These are phyloP conservation scores for Chaetodon trifasciatus DNA, from an alignment of 2,797 vertebrate genomes.

Conservation along the genomic window DNA sequence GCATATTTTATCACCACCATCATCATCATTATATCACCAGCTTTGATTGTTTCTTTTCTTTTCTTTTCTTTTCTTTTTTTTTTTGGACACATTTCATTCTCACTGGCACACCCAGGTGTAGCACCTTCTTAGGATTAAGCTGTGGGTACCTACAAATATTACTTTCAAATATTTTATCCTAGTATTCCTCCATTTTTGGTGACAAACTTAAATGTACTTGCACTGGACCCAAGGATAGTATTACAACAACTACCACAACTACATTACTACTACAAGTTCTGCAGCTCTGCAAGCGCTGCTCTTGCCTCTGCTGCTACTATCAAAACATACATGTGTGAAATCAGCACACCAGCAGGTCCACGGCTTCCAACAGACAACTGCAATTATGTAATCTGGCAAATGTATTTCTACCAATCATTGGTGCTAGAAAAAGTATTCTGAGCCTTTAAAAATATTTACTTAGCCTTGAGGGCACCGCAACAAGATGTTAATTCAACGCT, in stretches of 20 bases:
- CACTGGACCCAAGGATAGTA: background rate
- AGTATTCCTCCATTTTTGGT: background rate
- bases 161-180: slow-evolving; percentile 3
- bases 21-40: slow-evolving; percentile 11
- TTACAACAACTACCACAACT: background rate
- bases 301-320: background rate
- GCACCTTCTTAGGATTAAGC: background rate
- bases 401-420: background rate
- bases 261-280: background rate
- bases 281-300: background rate
- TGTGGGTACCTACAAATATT: background rate
- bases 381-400: background rate
- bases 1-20: background rate
- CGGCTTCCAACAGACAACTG: background rate
- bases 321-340: background rate
- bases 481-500: background rate
- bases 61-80: background rate
- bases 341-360: background rate
- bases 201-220: slow-evolving; percentile 1
- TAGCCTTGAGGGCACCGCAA: background rate
- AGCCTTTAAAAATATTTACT: background rate
- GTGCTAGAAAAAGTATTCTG: background rate
- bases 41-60: slow-evolving; percentile 3
- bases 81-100: background rate
- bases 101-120: slow-evolving; percentile 20